Conservation (phyloP, 2,888 invertebrate species). For the Limnephilus marmoratus region DNA sequence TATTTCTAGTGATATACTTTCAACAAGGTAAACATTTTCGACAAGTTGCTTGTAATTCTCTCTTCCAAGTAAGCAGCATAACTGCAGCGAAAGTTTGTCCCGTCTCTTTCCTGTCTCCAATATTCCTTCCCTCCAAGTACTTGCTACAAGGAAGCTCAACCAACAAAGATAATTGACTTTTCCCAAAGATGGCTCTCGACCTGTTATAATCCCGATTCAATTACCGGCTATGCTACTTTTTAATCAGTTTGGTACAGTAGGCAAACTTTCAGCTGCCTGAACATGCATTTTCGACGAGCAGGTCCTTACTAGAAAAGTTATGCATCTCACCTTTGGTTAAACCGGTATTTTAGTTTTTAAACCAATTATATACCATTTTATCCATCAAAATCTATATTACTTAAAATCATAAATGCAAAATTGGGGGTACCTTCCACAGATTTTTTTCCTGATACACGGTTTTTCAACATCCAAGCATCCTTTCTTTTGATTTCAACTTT, state of each 20-base stretch:
- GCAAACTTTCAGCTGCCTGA: background rate
- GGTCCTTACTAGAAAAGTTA: background rate
- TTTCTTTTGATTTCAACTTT: no score
- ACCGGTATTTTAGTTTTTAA: background rate
- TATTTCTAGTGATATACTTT: background rate
- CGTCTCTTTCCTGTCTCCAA: background rate
- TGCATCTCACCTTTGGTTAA: background rate
- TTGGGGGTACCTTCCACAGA: background rate
- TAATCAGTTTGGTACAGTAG: slow-evolving; percentile 42
- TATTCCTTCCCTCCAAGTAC: background rate
- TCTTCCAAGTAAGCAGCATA: background rate
- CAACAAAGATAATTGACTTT: slow-evolving; percentile 50
- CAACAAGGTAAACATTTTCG: background rate
- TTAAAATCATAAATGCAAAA: background rate
- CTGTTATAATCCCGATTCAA: slow-evolving; percentile 43
- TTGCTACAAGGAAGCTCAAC: slow-evolving; percentile 31
- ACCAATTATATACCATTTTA: no score
- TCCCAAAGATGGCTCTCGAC: slow-evolving; percentile 46
- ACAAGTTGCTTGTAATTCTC: background rate
- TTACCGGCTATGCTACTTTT: slow-evolving; percentile 44
- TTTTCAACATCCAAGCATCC: no score
- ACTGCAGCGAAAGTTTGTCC: background rate
- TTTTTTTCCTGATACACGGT: background rate
- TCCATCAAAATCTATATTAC: background rate
- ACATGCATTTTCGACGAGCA: background rate